Percentiles rank a stretch among this genome's conserved stretches.
These are phyloP conservation scores for Catostylus mosaicus DNA, from an alignment of 30 jellyfish, hydroid and myxozoan species.

Conservation along the genomic window DNA sequence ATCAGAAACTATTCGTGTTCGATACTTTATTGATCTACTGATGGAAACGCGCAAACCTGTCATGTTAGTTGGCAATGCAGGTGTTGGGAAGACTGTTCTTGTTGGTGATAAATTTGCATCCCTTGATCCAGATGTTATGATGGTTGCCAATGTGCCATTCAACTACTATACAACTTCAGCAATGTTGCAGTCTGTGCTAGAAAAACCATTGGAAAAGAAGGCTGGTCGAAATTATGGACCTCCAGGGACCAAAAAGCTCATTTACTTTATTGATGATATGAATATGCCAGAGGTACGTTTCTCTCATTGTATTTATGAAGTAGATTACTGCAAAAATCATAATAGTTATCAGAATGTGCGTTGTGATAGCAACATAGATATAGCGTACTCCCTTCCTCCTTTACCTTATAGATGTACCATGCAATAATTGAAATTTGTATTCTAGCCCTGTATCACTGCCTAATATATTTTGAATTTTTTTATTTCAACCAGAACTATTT, in stretches of 20 bases:
- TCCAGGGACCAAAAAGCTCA: conserved; percentile 95
- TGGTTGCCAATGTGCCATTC: conserved; percentile 98
- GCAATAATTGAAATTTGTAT: no score
- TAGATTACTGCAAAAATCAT: no score
- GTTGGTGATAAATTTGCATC: conserved; percentile 97
- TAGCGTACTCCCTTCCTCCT: no score
- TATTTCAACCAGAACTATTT: no score
- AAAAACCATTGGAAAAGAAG: conserved; percentile 96
- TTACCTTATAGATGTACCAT: no score
- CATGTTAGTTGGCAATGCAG: conserved; percentile 98
- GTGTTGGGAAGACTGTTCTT: conserved; percentile 98
- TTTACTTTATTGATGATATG: conserved; percentile 98
- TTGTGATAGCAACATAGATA: no score
- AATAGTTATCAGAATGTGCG: no score
- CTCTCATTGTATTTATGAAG: no score
- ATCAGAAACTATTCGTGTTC: conserved; percentile 93
- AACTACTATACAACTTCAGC: conserved; percentile 98
- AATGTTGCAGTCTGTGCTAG: conserved; percentile 94
- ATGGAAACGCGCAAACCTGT: conserved; percentile 94
- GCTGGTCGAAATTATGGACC: conserved; percentile 99
- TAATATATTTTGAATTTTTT: no score
- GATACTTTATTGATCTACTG: conserved; percentile 89
- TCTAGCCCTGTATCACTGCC: no score
- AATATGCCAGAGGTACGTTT: conserved; percentile 95
- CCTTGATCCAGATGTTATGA: conserved; percentile 91